These are phyloP conservation scores for Synanceia verrucosa DNA, from an alignment of 2,797 vertebrate species.

Conservation along the genomic window DNA sequence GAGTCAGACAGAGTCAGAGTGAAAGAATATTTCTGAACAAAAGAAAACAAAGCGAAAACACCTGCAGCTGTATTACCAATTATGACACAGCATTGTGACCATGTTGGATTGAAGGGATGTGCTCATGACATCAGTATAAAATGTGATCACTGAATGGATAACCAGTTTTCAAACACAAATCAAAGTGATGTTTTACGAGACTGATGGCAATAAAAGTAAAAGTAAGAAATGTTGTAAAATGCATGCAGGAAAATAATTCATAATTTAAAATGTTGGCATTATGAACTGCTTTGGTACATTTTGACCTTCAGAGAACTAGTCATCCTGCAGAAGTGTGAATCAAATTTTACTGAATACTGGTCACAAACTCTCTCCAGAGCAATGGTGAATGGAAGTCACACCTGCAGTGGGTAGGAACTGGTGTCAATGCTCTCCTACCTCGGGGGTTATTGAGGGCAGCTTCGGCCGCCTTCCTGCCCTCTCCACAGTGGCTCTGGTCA, in stretches of 20 bases:
- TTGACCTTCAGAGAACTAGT: slow-evolving; percentile 22
- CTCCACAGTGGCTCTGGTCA: slow-evolving; percentile 97
- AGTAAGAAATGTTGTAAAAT: slow-evolving; percentile 1
- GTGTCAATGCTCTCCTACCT: slow-evolving; percentile 82
- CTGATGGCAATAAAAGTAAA: neutral
- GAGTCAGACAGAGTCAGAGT: neutral
- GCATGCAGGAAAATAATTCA: neutral
- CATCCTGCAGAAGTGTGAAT: slow-evolving; percentile 4
- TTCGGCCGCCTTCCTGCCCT: slow-evolving; percentile 91
- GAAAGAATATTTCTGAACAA: neutral
- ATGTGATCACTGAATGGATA: neutral
- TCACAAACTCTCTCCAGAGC: slow-evolving; percentile 29
- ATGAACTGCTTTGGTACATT: slow-evolving; percentile 11
- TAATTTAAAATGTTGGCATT: slow-evolving; percentile 5
- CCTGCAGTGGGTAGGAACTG: neutral
- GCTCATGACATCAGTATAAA: neutral
- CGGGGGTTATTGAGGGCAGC: slow-evolving; percentile 95
- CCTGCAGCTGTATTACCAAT: neutral
- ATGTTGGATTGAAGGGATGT: neutral
- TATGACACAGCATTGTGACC: neutral
- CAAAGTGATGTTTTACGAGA: slow-evolving; percentile 22
- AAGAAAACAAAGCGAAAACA: slow-evolving; percentile 2
- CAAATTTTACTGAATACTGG: slow-evolving; percentile 20
- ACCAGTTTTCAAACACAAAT: slow-evolving; percentile 7
- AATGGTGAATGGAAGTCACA: slow-evolving; percentile 5